Evolutionary conservation across 2,113 vertebrate species (phyloP).

Genomic region (Cinclus cinclus): DNA sequence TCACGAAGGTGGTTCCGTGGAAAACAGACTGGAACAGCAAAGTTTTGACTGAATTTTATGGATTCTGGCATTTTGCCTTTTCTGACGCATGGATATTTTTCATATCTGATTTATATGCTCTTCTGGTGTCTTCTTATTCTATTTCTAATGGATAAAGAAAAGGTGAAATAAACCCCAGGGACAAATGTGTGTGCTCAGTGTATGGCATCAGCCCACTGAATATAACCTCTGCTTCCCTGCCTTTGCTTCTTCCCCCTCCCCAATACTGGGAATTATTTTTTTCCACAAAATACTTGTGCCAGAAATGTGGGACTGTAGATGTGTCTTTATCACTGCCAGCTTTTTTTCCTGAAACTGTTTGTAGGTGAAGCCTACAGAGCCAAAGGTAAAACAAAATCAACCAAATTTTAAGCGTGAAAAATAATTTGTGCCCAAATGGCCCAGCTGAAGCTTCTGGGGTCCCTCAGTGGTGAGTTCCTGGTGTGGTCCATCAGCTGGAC

Average conservation of each 20-base stretch:
- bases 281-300: accelerated
- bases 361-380: background rate
- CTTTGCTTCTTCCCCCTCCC: background rate
- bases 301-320: background rate
- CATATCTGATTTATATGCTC: background rate
- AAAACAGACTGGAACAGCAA: background rate
- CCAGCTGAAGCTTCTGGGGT: background rate
- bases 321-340: background rate
- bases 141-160: background rate
- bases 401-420: background rate
- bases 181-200: background rate
- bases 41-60: background rate
- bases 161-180: background rate
- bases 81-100: background rate
- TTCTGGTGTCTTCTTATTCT: background rate
- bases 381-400: background rate
- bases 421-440: background rate
- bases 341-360: background rate
- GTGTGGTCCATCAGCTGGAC: background rate
- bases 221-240: background rate
- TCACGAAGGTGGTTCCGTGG: accelerated
- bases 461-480: background rate
- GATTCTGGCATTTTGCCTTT: background rate
- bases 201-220: background rate
- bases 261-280: background rate